These are phyloP conservation scores for Dendropsophus ebraccatus DNA, from an alignment of 2,113 vertebrate species.

Conservation along the genomic window DNA sequence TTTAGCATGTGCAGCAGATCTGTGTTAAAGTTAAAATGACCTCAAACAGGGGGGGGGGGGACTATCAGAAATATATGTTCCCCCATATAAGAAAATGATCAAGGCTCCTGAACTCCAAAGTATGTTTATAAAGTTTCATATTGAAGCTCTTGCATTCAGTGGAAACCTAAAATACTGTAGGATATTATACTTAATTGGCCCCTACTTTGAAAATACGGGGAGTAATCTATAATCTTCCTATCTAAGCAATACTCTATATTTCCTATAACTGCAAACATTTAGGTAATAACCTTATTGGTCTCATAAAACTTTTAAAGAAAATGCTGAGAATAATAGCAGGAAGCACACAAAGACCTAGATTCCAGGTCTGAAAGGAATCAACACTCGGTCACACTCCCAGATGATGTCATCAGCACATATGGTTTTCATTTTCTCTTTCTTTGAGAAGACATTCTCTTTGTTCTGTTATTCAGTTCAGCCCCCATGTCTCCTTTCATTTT, in stretches of 20 bases:
- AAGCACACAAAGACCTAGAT: slow-evolving; percentile 34
- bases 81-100: no score
- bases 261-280: not conserved
- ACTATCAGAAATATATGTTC: not conserved
- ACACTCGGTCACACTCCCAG: not conserved
- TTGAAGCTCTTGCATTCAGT: no score
- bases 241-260: not conserved
- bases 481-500: not conserved
- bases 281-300: not conserved
- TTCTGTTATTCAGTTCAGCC: not conserved
- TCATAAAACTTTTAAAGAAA: not conserved
- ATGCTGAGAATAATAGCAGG: not conserved
- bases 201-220: no score
- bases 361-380: slow-evolving; percentile 46
- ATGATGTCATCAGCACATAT: slow-evolving; percentile 52
- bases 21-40: not conserved
- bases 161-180: no score
- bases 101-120: no score
- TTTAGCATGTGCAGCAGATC: not conserved
- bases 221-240: not conserved
- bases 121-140: no score
- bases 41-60: not conserved
- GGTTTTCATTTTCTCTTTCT: slow-evolving; percentile 30
- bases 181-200: no score
- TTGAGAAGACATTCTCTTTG: slow-evolving; percentile 28